Evolutionary conservation across 2,113 vertebrate genomes (phyloP).

Genomic region (Apodemus sylvaticus): DNA sequence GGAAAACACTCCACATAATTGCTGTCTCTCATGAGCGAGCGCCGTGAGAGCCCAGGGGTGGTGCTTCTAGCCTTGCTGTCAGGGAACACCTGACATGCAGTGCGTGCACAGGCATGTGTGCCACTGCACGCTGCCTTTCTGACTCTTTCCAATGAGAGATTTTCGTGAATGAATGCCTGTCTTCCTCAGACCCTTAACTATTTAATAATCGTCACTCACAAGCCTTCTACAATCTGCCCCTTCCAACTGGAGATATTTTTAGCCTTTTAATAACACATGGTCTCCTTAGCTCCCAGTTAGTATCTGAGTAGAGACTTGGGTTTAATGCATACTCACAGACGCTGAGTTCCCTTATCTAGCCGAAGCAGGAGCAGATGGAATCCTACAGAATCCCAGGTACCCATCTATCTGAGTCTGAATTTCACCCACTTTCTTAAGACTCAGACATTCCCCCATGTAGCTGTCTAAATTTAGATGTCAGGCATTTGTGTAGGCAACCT

Average conservation of each 20-base stretch:
- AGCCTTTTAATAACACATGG: constrained; percentile 25
- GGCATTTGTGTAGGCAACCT: background rate
- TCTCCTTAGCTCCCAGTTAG: background rate
- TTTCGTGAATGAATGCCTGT: constrained; percentile 48
- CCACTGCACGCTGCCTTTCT: background rate
- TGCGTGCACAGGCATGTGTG: rapidly evolving
- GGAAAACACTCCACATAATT: background rate
- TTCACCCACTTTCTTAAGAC: constrained; percentile 5
- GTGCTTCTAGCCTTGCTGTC: background rate
- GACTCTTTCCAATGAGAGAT: background rate
- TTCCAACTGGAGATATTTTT: constrained; percentile 65
- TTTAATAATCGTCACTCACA: constrained; percentile 49
- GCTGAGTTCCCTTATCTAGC: background rate
- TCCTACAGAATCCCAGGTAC: background rate
- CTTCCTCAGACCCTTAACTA: constrained; percentile 56
- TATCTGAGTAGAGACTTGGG: background rate
- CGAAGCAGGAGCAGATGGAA: background rate
- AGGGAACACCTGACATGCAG: background rate
- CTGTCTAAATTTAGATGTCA: background rate
- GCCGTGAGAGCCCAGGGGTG: background rate
- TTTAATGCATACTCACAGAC: background rate
- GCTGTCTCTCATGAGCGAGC: background rate
- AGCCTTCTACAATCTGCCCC: constrained; percentile 20
- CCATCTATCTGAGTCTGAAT: background rate
- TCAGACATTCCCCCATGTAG: background rate